Evolutionary conservation across 1,140 invertebrate species (phyloP).

Genomic region (Tetramorium alpestre): DNA sequence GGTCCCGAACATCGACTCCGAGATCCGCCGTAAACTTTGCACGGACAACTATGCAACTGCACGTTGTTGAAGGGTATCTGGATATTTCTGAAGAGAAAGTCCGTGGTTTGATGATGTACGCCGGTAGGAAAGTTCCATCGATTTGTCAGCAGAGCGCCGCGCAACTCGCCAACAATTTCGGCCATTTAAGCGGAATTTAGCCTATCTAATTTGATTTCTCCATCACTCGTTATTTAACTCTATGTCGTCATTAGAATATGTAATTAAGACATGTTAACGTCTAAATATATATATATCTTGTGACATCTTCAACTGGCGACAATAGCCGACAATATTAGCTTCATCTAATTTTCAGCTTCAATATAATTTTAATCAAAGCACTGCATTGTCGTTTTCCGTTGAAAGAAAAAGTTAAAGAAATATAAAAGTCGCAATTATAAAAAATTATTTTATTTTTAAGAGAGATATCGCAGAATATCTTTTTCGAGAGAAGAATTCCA

Average conservation of each 20-base stretch:
- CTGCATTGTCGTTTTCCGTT: neutral
- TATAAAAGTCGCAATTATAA: slow-evolving; percentile 6
- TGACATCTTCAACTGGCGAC: neutral
- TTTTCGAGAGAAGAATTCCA: neutral
- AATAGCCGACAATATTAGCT: neutral
- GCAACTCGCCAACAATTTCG: slow-evolving; percentile 34
- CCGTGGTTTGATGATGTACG: slow-evolving; percentile 58
- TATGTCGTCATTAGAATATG: neutral
- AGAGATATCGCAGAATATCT: neutral
- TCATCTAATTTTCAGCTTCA: neutral
- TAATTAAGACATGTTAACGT: neutral
- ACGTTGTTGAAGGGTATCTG: slow-evolving; percentile 29
- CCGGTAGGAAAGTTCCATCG: slow-evolving; percentile 33
- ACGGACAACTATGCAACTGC: slow-evolving; percentile 64
- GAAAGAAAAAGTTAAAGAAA: neutral
- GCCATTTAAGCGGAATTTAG: slow-evolving; percentile 24
- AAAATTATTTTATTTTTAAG: neutral
- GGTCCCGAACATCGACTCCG: slow-evolving; percentile 47
- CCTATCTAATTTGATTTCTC: slow-evolving; percentile 38
- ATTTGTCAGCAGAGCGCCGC: slow-evolving; percentile 15
- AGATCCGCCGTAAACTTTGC: slow-evolving; percentile 62
- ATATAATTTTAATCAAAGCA: neutral
- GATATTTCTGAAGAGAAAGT: slow-evolving; percentile 65
- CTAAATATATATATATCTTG: neutral
- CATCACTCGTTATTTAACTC: slow-evolving; percentile 12